Conservation (phyloP, 92 coral and sea anemone species). For the Scolanthus callimorphus region DNA sequence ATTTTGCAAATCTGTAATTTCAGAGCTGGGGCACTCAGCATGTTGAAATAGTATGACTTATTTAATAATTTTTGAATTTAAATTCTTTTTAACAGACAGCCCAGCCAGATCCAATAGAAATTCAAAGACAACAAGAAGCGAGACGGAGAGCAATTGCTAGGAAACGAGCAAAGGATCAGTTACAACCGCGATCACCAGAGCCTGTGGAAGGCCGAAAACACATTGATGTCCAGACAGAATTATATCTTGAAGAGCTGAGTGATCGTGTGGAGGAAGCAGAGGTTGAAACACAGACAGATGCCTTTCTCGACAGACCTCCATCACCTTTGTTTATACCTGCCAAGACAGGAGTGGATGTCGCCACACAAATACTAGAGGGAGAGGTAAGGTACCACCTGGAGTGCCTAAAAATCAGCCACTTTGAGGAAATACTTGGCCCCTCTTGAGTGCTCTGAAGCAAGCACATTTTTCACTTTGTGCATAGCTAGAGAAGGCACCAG, state of each 20-base stretch:
- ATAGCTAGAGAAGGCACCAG: too few species aligned
- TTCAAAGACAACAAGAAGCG: slow-evolving; percentile 95
- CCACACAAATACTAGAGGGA: slow-evolving; percentile 96
- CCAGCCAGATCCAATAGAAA: slow-evolving; percentile 98
- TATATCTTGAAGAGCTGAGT: slow-evolving; percentile 91
- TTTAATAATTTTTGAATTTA: too few species aligned
- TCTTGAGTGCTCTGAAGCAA: too few species aligned
- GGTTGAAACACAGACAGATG: slow-evolving; percentile 98
- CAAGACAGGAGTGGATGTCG: slow-evolving; percentile 96
- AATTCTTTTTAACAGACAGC: slow-evolving; percentile 57
- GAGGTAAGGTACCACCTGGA: too few species aligned
- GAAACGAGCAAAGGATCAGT: slow-evolving; percentile 88
- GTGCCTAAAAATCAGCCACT: too few species aligned
- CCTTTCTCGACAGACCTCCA: slow-evolving; percentile 93
- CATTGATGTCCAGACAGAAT: slow-evolving; percentile 96
- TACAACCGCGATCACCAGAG: slow-evolving; percentile 90
- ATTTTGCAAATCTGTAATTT: too few species aligned
- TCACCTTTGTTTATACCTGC: slow-evolving; percentile 96
- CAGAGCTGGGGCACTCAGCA: too few species aligned
- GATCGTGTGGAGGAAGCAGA: slow-evolving; percentile 99
- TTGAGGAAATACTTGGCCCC: too few species aligned
- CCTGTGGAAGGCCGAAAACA: slow-evolving; percentile 98
- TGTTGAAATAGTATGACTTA: too few species aligned
- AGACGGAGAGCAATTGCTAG: slow-evolving; percentile 94
- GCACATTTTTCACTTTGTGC: too few species aligned